Evolutionary conservation across 2,888 invertebrate genomes (phyloP), one percentile per base, ranked within the genome.

Genomic region (Hypselothyrea guttata): DNA sequence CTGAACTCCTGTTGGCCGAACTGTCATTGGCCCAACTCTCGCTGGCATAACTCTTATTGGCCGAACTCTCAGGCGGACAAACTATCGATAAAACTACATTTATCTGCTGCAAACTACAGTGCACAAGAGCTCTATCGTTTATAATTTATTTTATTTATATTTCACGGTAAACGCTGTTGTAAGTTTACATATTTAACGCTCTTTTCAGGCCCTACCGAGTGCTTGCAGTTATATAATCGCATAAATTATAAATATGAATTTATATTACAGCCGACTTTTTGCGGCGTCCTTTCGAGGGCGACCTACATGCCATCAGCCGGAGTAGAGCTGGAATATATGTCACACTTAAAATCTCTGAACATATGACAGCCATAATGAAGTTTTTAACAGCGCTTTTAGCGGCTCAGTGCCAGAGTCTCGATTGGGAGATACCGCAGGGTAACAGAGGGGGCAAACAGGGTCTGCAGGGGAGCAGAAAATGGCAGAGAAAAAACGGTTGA

Each of bases 321-420:
- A 38, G 44, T 44, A 60, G 62, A 53, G 52, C 45, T 48, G 40
- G 61, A 76, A 84, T 78, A 68, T 84, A 68, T 84, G 78, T 78
- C 79, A 71, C 85, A 71, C 65, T 78, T 84, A 78, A 78, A 34
- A 78, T 63, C 61, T 65, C 68, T 47, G 55, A 42, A 56, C 64
- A 49, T 68, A 42, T 57, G 83, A 78, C 85, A 83, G 44, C 46
- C 61, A 59, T 78, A 78, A 78, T 78, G 65, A 78, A 78, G 85
- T 75, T 78, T 83, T 85, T 83, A 85, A 79, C 75, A 83, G 57
- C 58, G 71, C 75, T 85, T 78, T 85, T 83, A 85, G 63, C 79
- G 84, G 78, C 71, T 85, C 71, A 82, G 79, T 71, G 83, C 75
- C 75, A 45, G 27, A 7, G n/a, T 7, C 5, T 7, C n/a, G n/a